These are phyloP conservation scores for Balaeniceps rex DNA, from an alignment of 2,113 vertebrate genomes.

Conservation along the genomic window DNA sequence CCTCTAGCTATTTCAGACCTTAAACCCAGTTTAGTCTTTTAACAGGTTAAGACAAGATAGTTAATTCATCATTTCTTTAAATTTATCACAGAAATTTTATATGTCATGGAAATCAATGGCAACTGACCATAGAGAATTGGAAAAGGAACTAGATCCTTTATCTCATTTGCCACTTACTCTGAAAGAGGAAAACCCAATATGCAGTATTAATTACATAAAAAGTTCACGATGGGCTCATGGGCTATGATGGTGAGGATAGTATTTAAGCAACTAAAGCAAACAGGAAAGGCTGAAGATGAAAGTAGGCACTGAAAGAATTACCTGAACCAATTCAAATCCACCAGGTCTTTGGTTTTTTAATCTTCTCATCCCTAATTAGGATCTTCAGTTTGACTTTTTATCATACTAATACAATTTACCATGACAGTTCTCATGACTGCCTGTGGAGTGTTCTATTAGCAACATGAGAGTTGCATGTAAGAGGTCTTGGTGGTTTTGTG, in stretches of 20 bases:
- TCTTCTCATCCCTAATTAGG: constrained; percentile 65
- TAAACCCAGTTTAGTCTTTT: background rate
- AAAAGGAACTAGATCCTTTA: background rate
- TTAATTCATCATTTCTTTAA: background rate
- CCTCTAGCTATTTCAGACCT: background rate
- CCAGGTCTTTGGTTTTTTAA: constrained; percentile 51
- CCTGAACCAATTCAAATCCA: background rate
- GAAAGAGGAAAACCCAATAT: background rate
- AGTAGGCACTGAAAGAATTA: background rate
- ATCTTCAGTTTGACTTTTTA: background rate
- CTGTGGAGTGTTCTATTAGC: background rate
- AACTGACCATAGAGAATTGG: background rate
- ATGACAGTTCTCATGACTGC: background rate
- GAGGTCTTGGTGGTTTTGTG: background rate
- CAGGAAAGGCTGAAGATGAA: background rate
- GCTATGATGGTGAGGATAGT: background rate
- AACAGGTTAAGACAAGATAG: background rate
- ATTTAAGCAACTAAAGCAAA: background rate
- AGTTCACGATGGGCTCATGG: background rate
- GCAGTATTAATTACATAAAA: background rate
- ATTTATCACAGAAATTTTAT: background rate
- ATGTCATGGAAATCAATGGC: background rate
- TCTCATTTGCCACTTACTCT: background rate
- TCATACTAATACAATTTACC: constrained; percentile 17
- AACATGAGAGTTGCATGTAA: constrained; percentile 41